A percentile compares a stretch with the other conserved stretches of the same genome.
These are phyloP conservation scores for Harpegnathos saltator DNA, from an alignment of 1,140 invertebrate genomes.

Conservation along the genomic window DNA sequence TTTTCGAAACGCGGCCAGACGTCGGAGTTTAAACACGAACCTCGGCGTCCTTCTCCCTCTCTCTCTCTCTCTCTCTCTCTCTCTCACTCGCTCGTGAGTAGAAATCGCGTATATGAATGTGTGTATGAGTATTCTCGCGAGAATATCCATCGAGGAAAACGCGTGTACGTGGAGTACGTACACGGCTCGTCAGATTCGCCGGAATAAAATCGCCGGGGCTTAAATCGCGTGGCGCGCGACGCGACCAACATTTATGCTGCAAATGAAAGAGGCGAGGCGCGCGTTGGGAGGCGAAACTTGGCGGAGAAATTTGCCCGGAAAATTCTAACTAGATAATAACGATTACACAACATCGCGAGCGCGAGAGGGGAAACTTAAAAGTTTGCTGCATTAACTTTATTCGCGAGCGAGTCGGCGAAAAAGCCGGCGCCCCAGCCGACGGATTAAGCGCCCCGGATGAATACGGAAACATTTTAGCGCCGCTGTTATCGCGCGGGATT, in stretches of 20 bases:
- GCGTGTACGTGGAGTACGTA: neutral
- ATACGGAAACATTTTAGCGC: slow-evolving; percentile 71
- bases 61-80: too few species aligned
- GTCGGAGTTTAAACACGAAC: too few species aligned
- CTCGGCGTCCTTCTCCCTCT: neutral
- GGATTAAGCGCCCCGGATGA: slow-evolving; percentile 61
- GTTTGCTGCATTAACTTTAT: slow-evolving; percentile 72
- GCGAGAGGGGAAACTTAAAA: slow-evolving; percentile 69
- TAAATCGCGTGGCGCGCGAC: slow-evolving; percentile 56
- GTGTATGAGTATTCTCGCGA: too few species aligned
- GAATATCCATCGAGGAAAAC: too few species aligned
- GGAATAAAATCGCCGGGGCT: slow-evolving; percentile 42
- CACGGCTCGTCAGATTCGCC: slow-evolving; percentile 6
- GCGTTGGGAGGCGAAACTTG: slow-evolving; percentile 39
- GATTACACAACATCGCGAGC: slow-evolving; percentile 54
- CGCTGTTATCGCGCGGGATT: slow-evolving; percentile 63
- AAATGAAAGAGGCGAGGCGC: slow-evolving; percentile 41
- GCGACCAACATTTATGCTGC: slow-evolving; percentile 55
- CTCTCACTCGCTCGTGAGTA: too few species aligned
- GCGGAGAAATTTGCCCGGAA: slow-evolving; percentile 42
- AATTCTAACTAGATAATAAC: slow-evolving; percentile 61
- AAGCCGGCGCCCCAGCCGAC: slow-evolving; percentile 60
- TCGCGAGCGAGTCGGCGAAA: slow-evolving; percentile 61
- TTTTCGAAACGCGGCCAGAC: too few species aligned
- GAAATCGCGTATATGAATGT: too few species aligned